These are phyloP conservation scores for Drosophila tanythrix DNA, from an alignment of 2,888 invertebrate species.

Conservation along the genomic window DNA sequence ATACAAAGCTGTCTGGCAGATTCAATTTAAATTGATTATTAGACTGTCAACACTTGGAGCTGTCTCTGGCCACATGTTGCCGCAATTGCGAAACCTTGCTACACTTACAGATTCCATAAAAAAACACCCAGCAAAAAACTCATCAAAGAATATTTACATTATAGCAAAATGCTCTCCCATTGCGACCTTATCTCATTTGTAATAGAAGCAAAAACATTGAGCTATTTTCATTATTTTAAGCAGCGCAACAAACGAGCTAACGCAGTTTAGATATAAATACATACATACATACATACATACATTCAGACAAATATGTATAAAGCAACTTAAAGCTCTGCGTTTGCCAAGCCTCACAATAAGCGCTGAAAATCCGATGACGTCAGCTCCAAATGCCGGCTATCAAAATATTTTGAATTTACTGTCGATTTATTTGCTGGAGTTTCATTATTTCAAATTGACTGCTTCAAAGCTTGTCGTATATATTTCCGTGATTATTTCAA, in stretches of 20 bases:
- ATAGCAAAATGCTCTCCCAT: conserved; percentile 8
- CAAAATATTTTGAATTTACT: conserved; percentile 1
- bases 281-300: neutral
- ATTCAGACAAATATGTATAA: neutral
- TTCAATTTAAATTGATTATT: conserved; percentile 74
- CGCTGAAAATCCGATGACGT: conserved; percentile 44
- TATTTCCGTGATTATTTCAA: conserved; percentile 41
- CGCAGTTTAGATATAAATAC: neutral
- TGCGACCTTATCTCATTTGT: conserved; percentile 27
- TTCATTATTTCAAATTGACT: conserved; percentile 9
- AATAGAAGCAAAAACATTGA: conserved; percentile 22
- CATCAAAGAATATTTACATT: conserved; percentile 10
- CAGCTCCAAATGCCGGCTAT: conserved; percentile 33
- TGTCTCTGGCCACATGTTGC: conserved; percentile 60
- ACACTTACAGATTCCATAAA: conserved; percentile 8
- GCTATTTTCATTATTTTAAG: conserved; percentile 24
- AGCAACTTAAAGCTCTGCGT: conserved; percentile 10
- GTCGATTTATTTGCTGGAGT: conserved; percentile 10
- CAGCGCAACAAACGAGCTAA: neutral
- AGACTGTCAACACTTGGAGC: conserved; percentile 60
- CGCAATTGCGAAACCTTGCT: conserved; percentile 43
- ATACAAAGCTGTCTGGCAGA: conserved; percentile 19
- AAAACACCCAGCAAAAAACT: neutral
- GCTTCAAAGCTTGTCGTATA: conserved; percentile 19
- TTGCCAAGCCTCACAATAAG: conserved; percentile 21